These are phyloP conservation scores for Chiroxiphia lanceolata DNA, from an alignment of 2,797 vertebrate genomes.

Conservation along the genomic window DNA sequence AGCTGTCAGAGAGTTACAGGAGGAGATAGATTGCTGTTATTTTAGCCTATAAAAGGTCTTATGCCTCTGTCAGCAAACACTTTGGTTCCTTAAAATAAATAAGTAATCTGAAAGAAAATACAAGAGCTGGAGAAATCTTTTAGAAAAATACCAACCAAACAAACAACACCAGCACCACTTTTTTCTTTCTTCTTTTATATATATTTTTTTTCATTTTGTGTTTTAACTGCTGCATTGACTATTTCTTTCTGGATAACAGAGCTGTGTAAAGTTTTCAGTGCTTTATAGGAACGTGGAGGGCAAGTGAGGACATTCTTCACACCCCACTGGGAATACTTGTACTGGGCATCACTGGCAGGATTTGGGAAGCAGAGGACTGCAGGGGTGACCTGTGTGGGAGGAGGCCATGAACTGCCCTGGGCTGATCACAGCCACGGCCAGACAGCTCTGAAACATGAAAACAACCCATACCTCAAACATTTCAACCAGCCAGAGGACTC, in stretches of 20 bases:
- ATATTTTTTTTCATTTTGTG: not conserved
- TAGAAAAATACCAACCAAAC: not conserved
- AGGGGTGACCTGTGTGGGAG: not conserved
- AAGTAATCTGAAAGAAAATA: constrained; percentile 42
- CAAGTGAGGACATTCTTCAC: not conserved
- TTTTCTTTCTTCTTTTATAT: not conserved
- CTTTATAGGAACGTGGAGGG: not conserved
- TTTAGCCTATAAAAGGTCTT: constrained; percentile 51
- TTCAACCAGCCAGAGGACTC: not conserved
- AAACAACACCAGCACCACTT: not conserved
- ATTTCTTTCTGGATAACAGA: not conserved
- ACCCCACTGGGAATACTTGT: not conserved
- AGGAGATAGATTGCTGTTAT: constrained; percentile 53
- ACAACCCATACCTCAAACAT: not conserved
- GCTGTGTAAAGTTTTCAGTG: not conserved
- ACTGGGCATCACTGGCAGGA: not conserved
- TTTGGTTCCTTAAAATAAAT: constrained; percentile 46
- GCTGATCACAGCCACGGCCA: not conserved
- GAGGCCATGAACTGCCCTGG: not conserved
- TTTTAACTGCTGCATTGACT: not conserved
- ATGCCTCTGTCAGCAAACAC: constrained; percentile 51
- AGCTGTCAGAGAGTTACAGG: constrained; percentile 31
- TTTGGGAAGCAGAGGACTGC: not conserved
- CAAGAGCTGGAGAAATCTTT: not conserved
- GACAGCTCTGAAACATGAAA: not conserved